Conservation (phyloP, 2,797 vertebrate species). For the Babyrousa celebensis region DNA sequence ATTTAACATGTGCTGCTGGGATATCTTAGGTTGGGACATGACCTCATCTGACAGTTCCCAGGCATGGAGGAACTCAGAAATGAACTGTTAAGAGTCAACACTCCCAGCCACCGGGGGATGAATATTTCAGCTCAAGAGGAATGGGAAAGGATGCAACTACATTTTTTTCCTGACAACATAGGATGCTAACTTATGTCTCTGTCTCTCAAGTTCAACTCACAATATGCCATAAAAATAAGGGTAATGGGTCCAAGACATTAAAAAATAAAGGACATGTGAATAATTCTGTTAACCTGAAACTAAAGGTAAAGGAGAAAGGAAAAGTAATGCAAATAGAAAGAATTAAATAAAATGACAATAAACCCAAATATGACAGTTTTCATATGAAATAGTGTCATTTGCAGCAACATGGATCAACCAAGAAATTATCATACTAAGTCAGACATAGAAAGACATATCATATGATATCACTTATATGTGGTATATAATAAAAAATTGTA, state of each 20-base stretch:
- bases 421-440: too few relatives aligned
- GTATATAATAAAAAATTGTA: too few relatives aligned
- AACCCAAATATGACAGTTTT: neutral
- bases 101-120: neutral
- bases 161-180: conserved; percentile 3
- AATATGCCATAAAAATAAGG: neutral
- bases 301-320: neutral
- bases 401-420: too few relatives aligned
- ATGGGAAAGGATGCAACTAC: neutral
- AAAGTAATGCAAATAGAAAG: conserved; percentile 1
- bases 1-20: neutral
- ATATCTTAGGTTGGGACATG: neutral
- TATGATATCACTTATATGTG: too few relatives aligned
- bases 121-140: neutral
- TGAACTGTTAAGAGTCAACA: neutral
- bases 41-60: neutral
- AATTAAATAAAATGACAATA: neutral
- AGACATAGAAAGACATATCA: too few relatives aligned
- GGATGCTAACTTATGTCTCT: neutral
- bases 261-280: neutral
- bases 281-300: neutral
- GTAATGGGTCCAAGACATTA: neutral
- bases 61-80: neutral
- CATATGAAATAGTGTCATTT: too few relatives aligned
- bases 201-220: neutral